Conservation (phyloP, 2,113 vertebrate species). For the Piprites chloris region DNA sequence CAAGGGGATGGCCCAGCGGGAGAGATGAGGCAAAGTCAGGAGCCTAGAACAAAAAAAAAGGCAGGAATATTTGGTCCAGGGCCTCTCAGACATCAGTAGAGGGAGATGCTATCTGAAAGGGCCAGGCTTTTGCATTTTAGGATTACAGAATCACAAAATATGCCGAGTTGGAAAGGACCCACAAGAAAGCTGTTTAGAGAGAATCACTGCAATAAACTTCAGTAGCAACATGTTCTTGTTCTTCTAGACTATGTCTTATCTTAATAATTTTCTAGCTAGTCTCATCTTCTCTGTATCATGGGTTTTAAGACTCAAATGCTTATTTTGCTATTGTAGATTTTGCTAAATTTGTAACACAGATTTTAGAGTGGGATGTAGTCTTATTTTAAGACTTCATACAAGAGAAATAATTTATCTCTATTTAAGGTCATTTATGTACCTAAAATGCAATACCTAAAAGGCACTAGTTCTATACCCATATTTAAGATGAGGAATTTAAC, state of each 20-base stretch:
- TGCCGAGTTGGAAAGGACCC: neutral
- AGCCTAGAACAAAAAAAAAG: neutral
- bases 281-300: neutral
- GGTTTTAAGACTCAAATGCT: neutral
- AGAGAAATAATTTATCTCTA: neutral
- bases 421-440: neutral
- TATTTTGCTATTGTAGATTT: neutral
- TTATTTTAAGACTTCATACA: neutral
- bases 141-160: neutral
- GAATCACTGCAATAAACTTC: neutral
- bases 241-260: neutral
- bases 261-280: neutral
- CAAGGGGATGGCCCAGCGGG: fast-evolving
- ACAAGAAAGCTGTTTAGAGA: neutral
- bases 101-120: neutral
- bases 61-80: neutral
- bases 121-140: neutral
- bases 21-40: neutral
- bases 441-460: neutral
- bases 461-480: fast-evolving
- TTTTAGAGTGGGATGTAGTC: neutral
- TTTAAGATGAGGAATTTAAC: neutral
- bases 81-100: neutral
- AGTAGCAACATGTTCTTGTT: neutral
- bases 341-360: neutral